Base-by-base conservation (phyloP, 2,113 vertebrate genomes). In the Baryphthengus martii region DNA sequence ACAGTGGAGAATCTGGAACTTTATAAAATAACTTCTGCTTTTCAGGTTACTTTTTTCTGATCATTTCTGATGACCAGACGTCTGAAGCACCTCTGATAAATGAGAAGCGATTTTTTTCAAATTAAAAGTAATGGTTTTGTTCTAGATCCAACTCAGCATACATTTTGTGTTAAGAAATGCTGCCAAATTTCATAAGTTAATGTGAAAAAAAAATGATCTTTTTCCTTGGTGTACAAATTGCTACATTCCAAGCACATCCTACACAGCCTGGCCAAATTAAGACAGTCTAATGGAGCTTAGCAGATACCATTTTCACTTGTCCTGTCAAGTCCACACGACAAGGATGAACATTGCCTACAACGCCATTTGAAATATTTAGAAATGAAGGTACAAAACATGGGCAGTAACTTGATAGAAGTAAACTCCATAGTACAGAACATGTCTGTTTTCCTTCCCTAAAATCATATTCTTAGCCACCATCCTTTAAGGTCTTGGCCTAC, bases 131-230 rank as follows among this genome's bases (percentile, higher is more conserved):
- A 67, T 40, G 29, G 4, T 68, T 92, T 92, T 59, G 12, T 93
- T 91, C 76, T 84, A 87, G 76, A 87, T 92, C 73, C 73, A 93
- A 70, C 19, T 68, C 80, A 66, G 76, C 58, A 68, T 65, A 85
- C 28, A 94, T 90, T 92, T 87, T 72, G 17, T 52, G 39, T 85
- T 68, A 87, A 81, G 88, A 96, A 95, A 81, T 39, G 77, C 80
- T 97, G 93, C 93, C 96, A 97, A 82, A 90, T 91, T 85, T 87
- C 73, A 68, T 93, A 89, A 92, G 28, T 87, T 93, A 65, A 90
- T 90, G 88, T 92, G 90, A 90, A 92, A 91, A 90, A 92, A 91
- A 96, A 88, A 77, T 3, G 2, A 61, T 82, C 66, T 2, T 93
- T 86, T 92, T 85, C 63, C 40, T 73, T 76, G 31, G 33, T 44